Conservation (phyloP, 2,797 vertebrate species). For the Anableps anableps region DNA sequence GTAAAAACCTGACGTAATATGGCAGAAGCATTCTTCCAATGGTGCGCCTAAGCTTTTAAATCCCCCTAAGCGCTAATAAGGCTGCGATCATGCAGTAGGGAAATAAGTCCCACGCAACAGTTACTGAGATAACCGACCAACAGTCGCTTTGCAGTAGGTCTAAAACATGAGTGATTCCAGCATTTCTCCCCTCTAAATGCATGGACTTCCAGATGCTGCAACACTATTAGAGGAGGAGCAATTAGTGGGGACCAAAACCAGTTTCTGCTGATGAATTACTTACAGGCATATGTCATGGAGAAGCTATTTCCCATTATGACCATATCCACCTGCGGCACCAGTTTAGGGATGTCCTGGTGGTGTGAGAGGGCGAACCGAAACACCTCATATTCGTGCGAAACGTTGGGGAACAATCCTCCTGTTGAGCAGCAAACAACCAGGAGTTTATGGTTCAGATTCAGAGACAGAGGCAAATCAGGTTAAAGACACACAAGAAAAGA, state of each 20-base stretch:
- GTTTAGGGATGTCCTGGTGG: constrained; percentile 97
- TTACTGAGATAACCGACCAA: constrained; percentile 41
- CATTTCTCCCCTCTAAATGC: neutral
- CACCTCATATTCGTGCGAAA: constrained; percentile 99
- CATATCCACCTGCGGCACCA: constrained; percentile 99
- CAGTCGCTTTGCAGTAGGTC: constrained; percentile 17
- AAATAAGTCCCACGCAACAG: constrained; percentile 65
- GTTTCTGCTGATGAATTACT: constrained; percentile 73
- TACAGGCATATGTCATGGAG: constrained; percentile 99
- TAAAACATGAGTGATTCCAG: neutral
- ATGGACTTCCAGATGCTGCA: constrained; percentile 32
- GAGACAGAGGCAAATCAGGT: neutral
- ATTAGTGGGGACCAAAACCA: neutral
- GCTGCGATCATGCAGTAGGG: constrained; percentile 36
- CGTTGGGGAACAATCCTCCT: constrained; percentile 98
- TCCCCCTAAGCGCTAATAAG: constrained; percentile 43
- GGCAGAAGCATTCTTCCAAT: neutral
- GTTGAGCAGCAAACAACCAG: constrained; percentile 63
- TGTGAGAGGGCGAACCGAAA: constrained; percentile 97
- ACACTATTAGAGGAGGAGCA: neutral
- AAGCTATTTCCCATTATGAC: constrained; percentile 98
- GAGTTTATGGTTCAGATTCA: constrained; percentile 37
- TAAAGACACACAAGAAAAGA: neutral
- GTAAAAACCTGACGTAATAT: neutral
- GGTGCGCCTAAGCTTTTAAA: constrained; percentile 38